Percentiles rank a stretch among this genome's conserved stretches.
These are phyloP conservation scores for Acrobasis suavella DNA, from an alignment of 2,888 invertebrate genomes.

Conservation along the genomic window DNA sequence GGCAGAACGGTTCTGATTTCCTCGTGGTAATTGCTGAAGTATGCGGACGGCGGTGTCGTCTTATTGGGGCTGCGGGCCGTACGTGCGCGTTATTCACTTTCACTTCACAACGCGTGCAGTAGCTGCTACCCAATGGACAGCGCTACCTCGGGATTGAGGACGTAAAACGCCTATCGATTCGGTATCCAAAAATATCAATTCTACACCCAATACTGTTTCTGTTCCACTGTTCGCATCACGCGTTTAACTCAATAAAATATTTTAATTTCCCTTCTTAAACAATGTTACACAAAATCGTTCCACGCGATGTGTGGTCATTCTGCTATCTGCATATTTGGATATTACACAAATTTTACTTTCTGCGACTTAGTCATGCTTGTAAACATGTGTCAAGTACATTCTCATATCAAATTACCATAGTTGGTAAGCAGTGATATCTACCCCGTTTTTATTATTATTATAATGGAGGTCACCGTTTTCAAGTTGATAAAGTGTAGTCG, in stretches of 20 bases:
- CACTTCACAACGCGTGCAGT: constrained; percentile 72
- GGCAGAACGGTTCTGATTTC: constrained; percentile 72
- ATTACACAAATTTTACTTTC: constrained; percentile 6
- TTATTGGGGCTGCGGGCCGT: constrained; percentile 76
- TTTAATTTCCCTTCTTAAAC: constrained; percentile 8
- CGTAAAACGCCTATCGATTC: constrained; percentile 26
- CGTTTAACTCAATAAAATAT: constrained; percentile 8
- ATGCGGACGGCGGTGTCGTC: constrained; percentile 79
- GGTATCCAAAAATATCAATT: constrained; percentile 5
- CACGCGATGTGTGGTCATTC: constrained; percentile 4
- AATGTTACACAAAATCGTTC: constrained; percentile 14
- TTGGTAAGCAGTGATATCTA: constrained; percentile 15
- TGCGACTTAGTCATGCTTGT: constrained; percentile 1
- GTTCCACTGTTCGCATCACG: constrained; percentile 15
- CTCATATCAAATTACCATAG: constrained; percentile 21
- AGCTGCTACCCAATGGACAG: constrained; percentile 55
- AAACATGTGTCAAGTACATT: constrained; percentile 11
- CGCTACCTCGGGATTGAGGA: constrained; percentile 52
- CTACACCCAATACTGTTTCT: constrained; percentile 2
- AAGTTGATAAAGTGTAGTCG: constrained; percentile 17
- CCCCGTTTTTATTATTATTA: constrained; percentile 15
- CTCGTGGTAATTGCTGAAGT: constrained; percentile 79
- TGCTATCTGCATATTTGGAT: constrained; percentile 7
- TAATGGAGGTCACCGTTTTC: constrained; percentile 19
- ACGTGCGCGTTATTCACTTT: constrained; percentile 79